These are phyloP conservation scores for Lycocerus yunnanus DNA, from an alignment of 2,888 invertebrate genomes.

Conservation along the genomic window DNA sequence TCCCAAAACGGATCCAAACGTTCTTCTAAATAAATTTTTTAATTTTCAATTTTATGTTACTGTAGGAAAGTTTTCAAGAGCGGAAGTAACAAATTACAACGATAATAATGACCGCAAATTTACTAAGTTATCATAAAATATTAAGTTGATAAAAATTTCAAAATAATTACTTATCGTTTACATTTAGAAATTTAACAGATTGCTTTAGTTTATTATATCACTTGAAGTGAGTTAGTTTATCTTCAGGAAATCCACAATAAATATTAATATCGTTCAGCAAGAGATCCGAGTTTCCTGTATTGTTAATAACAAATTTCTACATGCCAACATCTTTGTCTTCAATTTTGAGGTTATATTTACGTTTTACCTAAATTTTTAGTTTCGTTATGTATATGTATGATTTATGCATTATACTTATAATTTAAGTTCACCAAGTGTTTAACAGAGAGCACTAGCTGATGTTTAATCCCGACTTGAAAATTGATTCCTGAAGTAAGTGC, in stretches of 20 bases:
- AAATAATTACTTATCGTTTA: neutral
- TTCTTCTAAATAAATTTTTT: neutral
- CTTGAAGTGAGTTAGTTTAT: neutral
- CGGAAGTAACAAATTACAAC: neutral
- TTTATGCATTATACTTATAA: neutral
- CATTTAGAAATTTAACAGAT: neutral
- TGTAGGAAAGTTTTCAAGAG: neutral
- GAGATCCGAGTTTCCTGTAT: neutral
- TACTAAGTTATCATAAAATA: neutral
- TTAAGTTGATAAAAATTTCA: neutral
- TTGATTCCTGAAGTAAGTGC: neutral
- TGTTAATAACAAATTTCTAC: neutral
- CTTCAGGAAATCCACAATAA: neutral
- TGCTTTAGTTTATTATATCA: neutral
- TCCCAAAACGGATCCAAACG: neutral
- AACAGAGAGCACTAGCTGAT: neutral
- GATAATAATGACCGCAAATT: neutral
- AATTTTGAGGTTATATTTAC: neutral
- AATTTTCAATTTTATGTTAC: neutral
- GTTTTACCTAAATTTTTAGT: neutral
- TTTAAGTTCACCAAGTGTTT: neutral
- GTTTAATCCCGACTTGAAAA: neutral
- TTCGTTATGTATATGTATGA: no score
- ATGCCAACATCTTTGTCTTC: neutral
- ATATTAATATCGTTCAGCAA: neutral